Evolutionary conservation across 2,797 vertebrate species (phyloP), one percentile per base, ranked within the genome.

Genomic region (Peromyscus attwateri): DNA sequence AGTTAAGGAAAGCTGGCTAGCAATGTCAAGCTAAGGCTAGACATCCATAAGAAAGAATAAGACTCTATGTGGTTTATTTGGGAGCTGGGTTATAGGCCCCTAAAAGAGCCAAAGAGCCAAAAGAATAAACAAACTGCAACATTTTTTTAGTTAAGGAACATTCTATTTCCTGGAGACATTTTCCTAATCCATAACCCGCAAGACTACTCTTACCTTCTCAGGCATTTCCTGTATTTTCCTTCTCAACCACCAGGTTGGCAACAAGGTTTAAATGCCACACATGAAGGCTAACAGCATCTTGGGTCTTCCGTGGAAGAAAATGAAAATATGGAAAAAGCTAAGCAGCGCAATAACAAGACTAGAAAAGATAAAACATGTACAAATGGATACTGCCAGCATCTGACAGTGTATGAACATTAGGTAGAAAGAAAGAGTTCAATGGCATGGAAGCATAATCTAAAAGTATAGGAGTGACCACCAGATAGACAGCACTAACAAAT

Each of bases 131-230:
- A 55, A 55, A 55, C 52, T 16, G 3, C 52, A 16, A 16, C 14
- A 16, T 49, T 29, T n/a, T 84, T 31, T 68, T 70, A n/a, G 10
- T 68, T 85, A 37, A 87, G 31, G 13, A 87, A 43, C 34, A n/a
- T 71, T 3, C 3, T 55, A n/a, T 55, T 71, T 52, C 19, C 27
- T 87, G 23, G 34, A 52, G 46, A 52, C 0, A 17, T 52, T 52
- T 71, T 52, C 6, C 12, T 85, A 25, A 37, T 27, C 6, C 4
- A n/a, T 0, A 52, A 31, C 6, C 9, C 2, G 21, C 0, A 52
- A 49, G 23, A 55, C 2, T 62, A 68, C 19, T 75, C 1, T 70
- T 29, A 21, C 14, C 4, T 2, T 43, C 52, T 94, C 27, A n/a
- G 46, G 12, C 55, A 60, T 31, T 31, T 70, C 5, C 16, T 31